phyloP scores from a whole-genome alignment of 2,113 vertebrate species.

The Nestor notabilis region DNA sequence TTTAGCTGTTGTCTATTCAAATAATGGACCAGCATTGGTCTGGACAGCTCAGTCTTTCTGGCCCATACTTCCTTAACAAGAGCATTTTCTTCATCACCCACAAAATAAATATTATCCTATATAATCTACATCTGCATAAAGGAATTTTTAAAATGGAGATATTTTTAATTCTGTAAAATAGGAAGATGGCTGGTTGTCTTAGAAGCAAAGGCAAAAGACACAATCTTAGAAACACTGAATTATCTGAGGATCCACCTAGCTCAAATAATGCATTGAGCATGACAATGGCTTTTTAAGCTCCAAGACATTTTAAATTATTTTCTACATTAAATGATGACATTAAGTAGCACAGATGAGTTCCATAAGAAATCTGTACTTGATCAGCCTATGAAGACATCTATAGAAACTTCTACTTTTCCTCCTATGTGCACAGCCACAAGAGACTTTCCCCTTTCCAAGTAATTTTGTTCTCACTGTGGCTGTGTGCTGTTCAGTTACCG shows the following conservation, averaged over 20 bases:
- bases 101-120: not conserved
- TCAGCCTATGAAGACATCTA: not conserved
- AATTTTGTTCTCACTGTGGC: not conserved
- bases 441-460: not conserved
- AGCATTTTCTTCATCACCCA: not conserved
- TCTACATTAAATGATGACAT: not conserved
- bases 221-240: not conserved
- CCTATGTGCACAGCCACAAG: not conserved
- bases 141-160: not conserved
- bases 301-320: not conserved
- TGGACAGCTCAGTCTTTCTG: not conserved
- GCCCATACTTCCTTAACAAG: not conserved
- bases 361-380: not conserved
- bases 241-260: not conserved
- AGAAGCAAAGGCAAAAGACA: not conserved
- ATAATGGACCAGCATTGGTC: not conserved
- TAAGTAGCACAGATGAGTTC: not conserved
- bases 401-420: not conserved
- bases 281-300: not conserved
- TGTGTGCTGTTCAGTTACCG: not conserved
- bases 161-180: not conserved
- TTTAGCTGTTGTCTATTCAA: not conserved
- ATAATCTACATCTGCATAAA: not conserved
- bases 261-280: not conserved
- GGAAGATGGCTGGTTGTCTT: not conserved